phyloP scores from a whole-genome alignment of 2,113 vertebrate genomes.

The Crocuta crocuta region DNA sequence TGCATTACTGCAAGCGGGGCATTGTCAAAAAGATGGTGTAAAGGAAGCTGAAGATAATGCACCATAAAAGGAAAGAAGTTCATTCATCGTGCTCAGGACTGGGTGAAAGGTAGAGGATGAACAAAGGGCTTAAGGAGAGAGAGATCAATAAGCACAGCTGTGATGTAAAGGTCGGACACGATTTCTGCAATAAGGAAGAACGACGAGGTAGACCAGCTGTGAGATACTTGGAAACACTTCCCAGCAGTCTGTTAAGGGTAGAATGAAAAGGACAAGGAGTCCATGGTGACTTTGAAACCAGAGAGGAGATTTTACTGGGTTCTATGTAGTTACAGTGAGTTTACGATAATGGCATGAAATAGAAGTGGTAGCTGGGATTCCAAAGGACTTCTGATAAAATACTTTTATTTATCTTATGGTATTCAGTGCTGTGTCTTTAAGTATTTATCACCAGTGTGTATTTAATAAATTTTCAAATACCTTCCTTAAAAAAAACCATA shows the following conservation, averaged over 20 bases:
- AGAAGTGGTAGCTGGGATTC: neutral
- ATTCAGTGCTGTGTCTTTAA: neutral
- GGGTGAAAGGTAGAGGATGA: constrained; percentile 6
- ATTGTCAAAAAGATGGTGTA: neutral
- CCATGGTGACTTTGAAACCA: constrained; percentile 7
- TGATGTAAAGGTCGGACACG: neutral
- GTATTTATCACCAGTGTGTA: neutral
- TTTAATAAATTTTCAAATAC: constrained; percentile 20
- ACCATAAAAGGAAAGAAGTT: constrained; percentile 18
- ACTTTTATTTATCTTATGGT: constrained; percentile 13
- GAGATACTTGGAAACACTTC: neutral
- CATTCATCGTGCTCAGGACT: constrained; percentile 52
- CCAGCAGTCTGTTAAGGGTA: neutral
- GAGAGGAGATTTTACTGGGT: neutral
- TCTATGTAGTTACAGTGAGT: neutral
- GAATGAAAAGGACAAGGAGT: neutral
- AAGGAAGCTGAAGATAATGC: constrained; percentile 30
- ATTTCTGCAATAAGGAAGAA: neutral
- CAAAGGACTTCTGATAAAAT: constrained; percentile 8
- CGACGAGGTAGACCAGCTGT: neutral
- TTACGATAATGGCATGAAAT: neutral
- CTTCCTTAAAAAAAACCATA: neutral
- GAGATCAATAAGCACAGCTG: neutral
- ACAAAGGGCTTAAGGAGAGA: constrained; percentile 48
- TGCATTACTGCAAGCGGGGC: neutral